Percentiles rank a stretch among this genome's conserved stretches.
phyloP scores from a whole-genome alignment of 2,113 vertebrate genomes.

The Nerophis lumbriciformis region DNA sequence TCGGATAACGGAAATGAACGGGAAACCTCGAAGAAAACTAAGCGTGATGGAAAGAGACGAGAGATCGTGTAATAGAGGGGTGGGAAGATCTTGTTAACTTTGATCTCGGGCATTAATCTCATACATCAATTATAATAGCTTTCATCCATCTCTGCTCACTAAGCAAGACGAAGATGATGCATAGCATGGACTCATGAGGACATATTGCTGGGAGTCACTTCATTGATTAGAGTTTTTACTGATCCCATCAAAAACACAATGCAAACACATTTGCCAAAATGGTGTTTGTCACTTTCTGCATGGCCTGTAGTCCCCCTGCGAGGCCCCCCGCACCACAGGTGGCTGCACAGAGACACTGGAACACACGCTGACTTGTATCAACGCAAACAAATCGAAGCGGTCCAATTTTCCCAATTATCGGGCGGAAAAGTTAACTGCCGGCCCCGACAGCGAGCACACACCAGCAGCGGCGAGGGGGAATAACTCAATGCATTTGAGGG shows the following conservation, averaged over 20 bases:
- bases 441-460: slow-evolving; percentile 30
- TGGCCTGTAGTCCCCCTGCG: slow-evolving; percentile 31
- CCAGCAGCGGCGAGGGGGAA: slow-evolving; percentile 25
- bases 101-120: slow-evolving; percentile 39
- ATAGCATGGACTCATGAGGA: slow-evolving; percentile 21
- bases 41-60: not conserved
- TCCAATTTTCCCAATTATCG: slow-evolving; percentile 51
- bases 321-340: slow-evolving; percentile 16
- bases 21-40: not conserved
- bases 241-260: slow-evolving; percentile 50
- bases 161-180: slow-evolving; percentile 33
- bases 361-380: slow-evolving; percentile 34
- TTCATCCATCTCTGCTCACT: slow-evolving; percentile 50
- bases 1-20: too few species aligned
- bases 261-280: slow-evolving; percentile 57
- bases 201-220: slow-evolving; percentile 38
- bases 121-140: slow-evolving; percentile 41
- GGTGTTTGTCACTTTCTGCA: slow-evolving; percentile 56
- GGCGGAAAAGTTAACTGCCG: slow-evolving; percentile 53
- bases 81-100: slow-evolving; percentile 14
- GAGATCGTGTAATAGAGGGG: too few species aligned
- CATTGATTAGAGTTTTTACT: slow-evolving; percentile 52
- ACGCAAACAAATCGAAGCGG: slow-evolving; percentile 58
- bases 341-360: slow-evolving; percentile 21
- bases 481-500: slow-evolving; percentile 50